phyloP scores from a whole-genome alignment of 2,113 vertebrate species.

The Bos indicus region DNA sequence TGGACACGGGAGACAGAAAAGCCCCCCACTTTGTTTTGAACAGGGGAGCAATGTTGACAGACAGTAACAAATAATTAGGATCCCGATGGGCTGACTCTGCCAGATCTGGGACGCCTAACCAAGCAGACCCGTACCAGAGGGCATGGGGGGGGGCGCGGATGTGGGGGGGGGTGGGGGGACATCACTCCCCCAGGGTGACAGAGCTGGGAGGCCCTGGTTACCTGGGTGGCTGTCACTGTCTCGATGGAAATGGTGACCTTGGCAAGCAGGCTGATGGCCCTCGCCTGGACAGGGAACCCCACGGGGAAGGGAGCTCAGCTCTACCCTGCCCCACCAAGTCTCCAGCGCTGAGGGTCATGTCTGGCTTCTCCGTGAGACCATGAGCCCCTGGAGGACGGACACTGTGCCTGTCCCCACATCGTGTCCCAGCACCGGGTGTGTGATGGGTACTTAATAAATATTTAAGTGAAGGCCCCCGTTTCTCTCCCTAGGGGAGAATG shows the following conservation, averaged over 20 bases:
- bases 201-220: not conserved
- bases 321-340: not conserved
- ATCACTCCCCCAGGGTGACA: fast-evolving
- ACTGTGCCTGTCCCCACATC: fast-evolving
- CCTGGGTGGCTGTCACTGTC: not conserved
- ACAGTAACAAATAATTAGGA: not conserved
- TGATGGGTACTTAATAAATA: fast-evolving
- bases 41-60: not conserved
- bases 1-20: not conserved
- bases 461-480: fast-evolving
- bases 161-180: fast-evolving
- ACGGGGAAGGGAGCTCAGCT: fast-evolving
- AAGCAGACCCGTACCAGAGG: fast-evolving
- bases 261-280: not conserved
- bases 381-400: not conserved
- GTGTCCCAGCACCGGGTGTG: fast-evolving
- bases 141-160: not conserved
- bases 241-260: fast-evolving
- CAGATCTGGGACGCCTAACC: not conserved
- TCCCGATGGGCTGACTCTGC: not conserved
- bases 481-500: not conserved
- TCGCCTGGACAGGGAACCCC: fast-evolving
- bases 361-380: not conserved
- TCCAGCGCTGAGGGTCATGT: fast-evolving
- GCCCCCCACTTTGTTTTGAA: not conserved